These are phyloP conservation scores for Mesitornis unicolor DNA, from an alignment of 2,113 vertebrate genomes.

Conservation along the genomic window DNA sequence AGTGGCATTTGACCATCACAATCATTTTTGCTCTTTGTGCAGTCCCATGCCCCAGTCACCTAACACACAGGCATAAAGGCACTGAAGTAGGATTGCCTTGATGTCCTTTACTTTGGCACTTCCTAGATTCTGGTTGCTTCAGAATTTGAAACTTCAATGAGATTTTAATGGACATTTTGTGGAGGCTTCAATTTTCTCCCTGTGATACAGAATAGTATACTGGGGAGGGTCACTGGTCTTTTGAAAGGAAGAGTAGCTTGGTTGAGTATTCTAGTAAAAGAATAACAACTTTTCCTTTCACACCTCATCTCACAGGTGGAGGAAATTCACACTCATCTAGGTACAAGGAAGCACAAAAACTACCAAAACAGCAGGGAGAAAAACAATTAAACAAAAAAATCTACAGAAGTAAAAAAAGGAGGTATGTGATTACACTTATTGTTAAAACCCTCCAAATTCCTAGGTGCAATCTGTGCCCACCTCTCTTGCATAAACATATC, in stretches of 20 bases:
- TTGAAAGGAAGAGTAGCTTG: neutral
- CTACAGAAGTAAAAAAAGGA: neutral
- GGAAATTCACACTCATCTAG: neutral
- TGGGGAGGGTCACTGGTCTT: neutral
- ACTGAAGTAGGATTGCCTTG: neutral
- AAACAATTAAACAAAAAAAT: neutral
- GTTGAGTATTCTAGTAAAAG: neutral
- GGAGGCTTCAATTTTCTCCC: neutral
- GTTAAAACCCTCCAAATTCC: neutral
- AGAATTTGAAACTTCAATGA: neutral
- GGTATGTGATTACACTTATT: neutral
- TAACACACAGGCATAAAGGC: neutral
- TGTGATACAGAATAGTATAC: neutral
- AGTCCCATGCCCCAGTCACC: neutral
- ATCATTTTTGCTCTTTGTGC: neutral
- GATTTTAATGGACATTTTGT: neutral
- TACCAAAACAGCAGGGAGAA: neutral
- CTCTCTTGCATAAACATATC: neutral
- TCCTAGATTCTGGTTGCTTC: neutral
- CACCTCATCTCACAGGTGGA: neutral
- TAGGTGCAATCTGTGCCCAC: neutral
- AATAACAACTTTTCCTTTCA: neutral
- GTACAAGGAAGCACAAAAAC: neutral
- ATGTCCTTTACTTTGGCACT: neutral
- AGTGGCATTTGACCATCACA: neutral